Percentiles rank a stretch among this genome's conserved stretches.
Evolutionary conservation across 2,113 vertebrate genomes (phyloP).

Genomic region (Callipepla squamata): DNA sequence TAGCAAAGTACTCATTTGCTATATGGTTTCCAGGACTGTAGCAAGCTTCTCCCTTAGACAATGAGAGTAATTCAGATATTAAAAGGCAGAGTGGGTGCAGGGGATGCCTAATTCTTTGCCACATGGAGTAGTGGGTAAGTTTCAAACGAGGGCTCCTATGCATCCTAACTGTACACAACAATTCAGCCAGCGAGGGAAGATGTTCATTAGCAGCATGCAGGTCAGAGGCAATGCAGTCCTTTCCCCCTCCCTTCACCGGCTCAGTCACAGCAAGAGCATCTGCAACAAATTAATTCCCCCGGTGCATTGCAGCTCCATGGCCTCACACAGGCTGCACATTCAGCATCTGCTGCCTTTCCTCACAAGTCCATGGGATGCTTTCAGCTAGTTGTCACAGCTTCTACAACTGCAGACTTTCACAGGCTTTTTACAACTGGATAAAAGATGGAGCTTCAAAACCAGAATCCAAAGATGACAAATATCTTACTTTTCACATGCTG

Average conservation of each 20-base stretch:
- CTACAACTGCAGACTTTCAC: background rate
- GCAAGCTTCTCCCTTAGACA: background rate
- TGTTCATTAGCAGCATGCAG: background rate
- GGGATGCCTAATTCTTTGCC: background rate
- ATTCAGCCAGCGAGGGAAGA: background rate
- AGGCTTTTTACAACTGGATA: background rate
- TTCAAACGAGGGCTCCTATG: background rate
- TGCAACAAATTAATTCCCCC: conserved; percentile 30
- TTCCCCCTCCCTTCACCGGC: background rate
- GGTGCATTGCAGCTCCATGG: background rate
- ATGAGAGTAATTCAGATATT: background rate
- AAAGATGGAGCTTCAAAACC: conserved; percentile 11
- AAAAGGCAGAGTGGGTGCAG: background rate
- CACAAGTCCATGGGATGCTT: background rate
- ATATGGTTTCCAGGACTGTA: background rate
- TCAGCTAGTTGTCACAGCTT: background rate
- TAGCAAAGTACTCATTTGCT: background rate
- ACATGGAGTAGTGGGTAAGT: background rate
- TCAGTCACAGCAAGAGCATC: conserved; percentile 13
- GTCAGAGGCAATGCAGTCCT: background rate
- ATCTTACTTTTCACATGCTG: background rate
- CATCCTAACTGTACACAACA: background rate
- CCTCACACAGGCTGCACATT: background rate
- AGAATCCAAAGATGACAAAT: background rate
- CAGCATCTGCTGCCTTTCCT: conserved; percentile 35